Evolutionary conservation across 2,113 vertebrate species (phyloP).

Genomic region (Elephas maximus): DNA sequence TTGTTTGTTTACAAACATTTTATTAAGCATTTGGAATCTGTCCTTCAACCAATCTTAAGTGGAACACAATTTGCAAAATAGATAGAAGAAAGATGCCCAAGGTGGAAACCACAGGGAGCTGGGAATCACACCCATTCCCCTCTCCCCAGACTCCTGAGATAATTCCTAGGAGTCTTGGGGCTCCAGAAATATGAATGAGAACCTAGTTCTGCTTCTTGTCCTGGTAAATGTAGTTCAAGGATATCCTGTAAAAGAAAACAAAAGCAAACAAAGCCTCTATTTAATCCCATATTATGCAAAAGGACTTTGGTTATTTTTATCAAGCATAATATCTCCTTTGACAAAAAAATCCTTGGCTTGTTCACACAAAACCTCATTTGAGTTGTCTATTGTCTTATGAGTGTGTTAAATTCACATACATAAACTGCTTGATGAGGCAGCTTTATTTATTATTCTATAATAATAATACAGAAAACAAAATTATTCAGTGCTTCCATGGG

Average conservation of each 20-base stretch:
- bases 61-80: not conserved
- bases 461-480: constrained; percentile 5
- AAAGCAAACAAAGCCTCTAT: not conserved
- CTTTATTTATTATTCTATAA: constrained; percentile 8
- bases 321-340: constrained; percentile 8
- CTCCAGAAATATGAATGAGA: not conserved
- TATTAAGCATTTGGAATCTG: not conserved
- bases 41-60: not conserved
- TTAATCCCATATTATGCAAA: not conserved
- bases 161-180: not conserved
- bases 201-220: not conserved
- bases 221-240: not conserved
- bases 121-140: too few species aligned
- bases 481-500: not conserved
- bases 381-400: not conserved
- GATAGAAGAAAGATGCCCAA: not conserved
- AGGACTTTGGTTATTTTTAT: not conserved
- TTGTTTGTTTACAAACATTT: not conserved
- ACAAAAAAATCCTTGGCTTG: not conserved
- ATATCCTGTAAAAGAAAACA: not conserved
- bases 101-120: not conserved
- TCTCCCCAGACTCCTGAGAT: not conserved
- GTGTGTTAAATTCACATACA: not conserved
- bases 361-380: not conserved
- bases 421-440: not conserved